phyloP scores from a whole-genome alignment of 1,140 invertebrate species.

The Camponotus pennsylvanicus region DNA sequence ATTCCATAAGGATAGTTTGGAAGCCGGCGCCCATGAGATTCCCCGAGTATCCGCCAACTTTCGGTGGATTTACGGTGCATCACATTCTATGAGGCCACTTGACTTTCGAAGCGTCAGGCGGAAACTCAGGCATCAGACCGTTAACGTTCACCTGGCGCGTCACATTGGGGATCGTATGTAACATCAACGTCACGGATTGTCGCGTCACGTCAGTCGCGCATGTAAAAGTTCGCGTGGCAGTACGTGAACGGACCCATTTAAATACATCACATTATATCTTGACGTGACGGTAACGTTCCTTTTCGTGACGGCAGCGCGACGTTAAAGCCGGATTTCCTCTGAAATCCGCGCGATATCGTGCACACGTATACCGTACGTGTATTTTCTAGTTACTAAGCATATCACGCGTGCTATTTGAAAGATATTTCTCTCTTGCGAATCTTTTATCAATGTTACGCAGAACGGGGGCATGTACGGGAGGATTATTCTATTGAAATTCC shows the following conservation, averaged over 20 bases:
- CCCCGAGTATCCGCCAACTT: slow-evolving; percentile 35
- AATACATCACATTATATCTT: slow-evolving; percentile 62
- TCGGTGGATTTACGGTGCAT: slow-evolving; percentile 55
- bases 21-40: slow-evolving; percentile 22
- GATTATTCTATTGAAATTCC: slow-evolving; percentile 36
- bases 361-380: slow-evolving; percentile 30
- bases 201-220: slow-evolving; percentile 38
- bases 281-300: slow-evolving; percentile 59
- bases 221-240: slow-evolving; percentile 42
- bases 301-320: slow-evolving; percentile 51
- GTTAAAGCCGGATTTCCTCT: slow-evolving; percentile 54
- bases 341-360: slow-evolving; percentile 49
- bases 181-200: slow-evolving; percentile 57
- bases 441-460: not conserved
- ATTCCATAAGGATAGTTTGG: not conserved
- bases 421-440: slow-evolving; percentile 23
- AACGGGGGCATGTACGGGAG: not conserved
- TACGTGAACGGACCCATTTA: slow-evolving; percentile 51
- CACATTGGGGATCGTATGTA: slow-evolving; percentile 18
- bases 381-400: slow-evolving; percentile 32
- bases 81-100: slow-evolving; percentile 29
- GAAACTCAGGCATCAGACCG: slow-evolving; percentile 9
- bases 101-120: not conserved
- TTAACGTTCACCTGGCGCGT: slow-evolving; percentile 28
- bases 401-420: slow-evolving; percentile 37